Conservation (phyloP, 2,113 vertebrate genomes). For the Entomyzon cyanotis region DNA sequence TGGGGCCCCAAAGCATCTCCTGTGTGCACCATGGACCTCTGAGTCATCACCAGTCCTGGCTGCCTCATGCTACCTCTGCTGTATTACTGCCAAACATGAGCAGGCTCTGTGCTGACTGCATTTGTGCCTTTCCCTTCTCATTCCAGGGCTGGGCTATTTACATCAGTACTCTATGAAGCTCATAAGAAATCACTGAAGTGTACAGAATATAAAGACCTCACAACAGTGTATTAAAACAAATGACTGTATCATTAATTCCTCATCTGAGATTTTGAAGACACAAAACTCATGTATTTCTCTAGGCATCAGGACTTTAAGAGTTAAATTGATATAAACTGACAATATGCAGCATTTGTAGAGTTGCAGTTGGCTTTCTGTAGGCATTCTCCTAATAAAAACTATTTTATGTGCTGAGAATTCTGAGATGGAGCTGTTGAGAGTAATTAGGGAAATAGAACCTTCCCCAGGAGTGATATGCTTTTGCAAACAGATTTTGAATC, state of each 20-base stretch:
- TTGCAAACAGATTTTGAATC: background rate
- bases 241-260: background rate
- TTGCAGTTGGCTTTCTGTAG: slow-evolving; percentile 16
- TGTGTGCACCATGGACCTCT: background rate
- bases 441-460: background rate
- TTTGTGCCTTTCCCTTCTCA: background rate
- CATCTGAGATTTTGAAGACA: background rate
- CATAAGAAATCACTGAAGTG: background rate
- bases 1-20: background rate
- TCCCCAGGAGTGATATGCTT: background rate
- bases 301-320: background rate
- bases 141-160: background rate
- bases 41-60: fast-evolving
- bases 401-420: background rate
- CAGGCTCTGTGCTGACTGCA: background rate
- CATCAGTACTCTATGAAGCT: background rate
- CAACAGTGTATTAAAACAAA: background rate
- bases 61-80: background rate
- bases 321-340: background rate
- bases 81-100: background rate
- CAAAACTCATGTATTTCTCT: background rate
- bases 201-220: background rate
- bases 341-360: background rate
- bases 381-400: background rate
- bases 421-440: background rate